Percentiles rank a stretch among this genome's conserved stretches.
These are phyloP conservation scores for Bagarius yarrelli DNA, from an alignment of 2,113 vertebrate species.

Conservation along the genomic window DNA sequence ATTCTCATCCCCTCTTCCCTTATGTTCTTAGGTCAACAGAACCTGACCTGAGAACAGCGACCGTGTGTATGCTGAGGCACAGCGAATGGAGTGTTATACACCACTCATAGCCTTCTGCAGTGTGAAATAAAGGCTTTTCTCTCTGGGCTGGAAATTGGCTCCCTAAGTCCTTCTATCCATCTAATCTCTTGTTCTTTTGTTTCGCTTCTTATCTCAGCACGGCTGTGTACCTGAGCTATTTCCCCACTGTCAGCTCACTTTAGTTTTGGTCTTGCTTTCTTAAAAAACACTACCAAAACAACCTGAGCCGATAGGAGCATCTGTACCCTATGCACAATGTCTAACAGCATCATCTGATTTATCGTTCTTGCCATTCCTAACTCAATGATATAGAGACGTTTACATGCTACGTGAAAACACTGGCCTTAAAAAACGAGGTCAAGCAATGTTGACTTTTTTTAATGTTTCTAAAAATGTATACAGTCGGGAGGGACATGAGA, in stretches of 20 bases:
- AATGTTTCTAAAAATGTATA: not conserved
- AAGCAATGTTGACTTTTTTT: not conserved
- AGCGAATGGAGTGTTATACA: constrained; percentile 46
- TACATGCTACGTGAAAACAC: not conserved
- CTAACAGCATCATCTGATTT: not conserved
- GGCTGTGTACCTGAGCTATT: constrained; percentile 31
- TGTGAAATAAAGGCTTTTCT: constrained; percentile 53
- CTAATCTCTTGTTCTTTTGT: constrained; percentile 53
- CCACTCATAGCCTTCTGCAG: constrained; percentile 40
- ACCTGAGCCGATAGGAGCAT: constrained; percentile 1
- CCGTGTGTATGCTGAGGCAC: constrained; percentile 25
- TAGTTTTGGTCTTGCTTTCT: constrained; percentile 42
- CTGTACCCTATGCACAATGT: not conserved
- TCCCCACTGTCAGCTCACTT: constrained; percentile 34
- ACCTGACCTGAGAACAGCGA: constrained; percentile 37
- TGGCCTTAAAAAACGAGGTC: not conserved
- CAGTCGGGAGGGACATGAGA: not conserved
- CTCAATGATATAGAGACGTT: not conserved
- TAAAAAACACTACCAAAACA: constrained; percentile 7
- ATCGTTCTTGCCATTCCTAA: not conserved
- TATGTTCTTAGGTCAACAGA: not conserved
- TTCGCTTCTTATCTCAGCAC: constrained; percentile 48
- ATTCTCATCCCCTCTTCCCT: not conserved
- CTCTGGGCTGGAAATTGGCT: constrained; percentile 51
- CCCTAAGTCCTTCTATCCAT: constrained; percentile 45